Base-by-base conservation (phyloP, 2,888 invertebrate species). In the Hydropsyche betteni region DNA sequence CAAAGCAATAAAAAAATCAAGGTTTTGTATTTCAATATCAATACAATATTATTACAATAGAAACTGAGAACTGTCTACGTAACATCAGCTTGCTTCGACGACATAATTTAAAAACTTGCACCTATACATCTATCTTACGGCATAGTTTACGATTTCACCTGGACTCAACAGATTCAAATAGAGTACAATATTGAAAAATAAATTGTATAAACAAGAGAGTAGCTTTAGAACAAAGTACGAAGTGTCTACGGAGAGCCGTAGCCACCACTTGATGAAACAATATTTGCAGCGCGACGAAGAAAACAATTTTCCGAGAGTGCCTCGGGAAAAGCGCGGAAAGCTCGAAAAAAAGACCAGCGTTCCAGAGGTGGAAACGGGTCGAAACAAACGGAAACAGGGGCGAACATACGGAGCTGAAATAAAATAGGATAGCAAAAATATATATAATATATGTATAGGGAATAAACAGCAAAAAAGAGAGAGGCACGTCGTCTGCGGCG, bases 231-330 rank as follows among this genome's bases (percentile, higher is more conserved):
- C 34, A 36, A 34, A 14, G 55, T n/a, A 55, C 55, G 16, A 55
- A 55, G 24, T 2, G 24, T 24, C 24, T 24, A 24, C 24, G 24
- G 24, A 24, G 24, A 24, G 14, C 14, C 14, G 8, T 3, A 14
- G 55, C 36, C 34, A 10, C 44, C 52, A 70, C 70, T 70, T 53
- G 70, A 70, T 70, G 55, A 70, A 53, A 70, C 51, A 36, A 53
- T 70, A 70, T 70, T 70, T 70, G 36, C 53, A 52, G 33, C 50
- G 44, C 70, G 64, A 64, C 64, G 64, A 36, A 69, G 24, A 64
- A 64, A 70, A 70, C 70, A 70, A 69, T 53, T 70, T 70, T 52
- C 70, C 52, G 16, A 69, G 70, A 70, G 70, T 53, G 53, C 36
- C 53, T 34, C 12, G 52, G 14, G 70, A 51, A 64, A 64, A 53